Evolutionary conservation across 2,888 invertebrate species (phyloP).

Genomic region (Tolmerus cingulatus): DNA sequence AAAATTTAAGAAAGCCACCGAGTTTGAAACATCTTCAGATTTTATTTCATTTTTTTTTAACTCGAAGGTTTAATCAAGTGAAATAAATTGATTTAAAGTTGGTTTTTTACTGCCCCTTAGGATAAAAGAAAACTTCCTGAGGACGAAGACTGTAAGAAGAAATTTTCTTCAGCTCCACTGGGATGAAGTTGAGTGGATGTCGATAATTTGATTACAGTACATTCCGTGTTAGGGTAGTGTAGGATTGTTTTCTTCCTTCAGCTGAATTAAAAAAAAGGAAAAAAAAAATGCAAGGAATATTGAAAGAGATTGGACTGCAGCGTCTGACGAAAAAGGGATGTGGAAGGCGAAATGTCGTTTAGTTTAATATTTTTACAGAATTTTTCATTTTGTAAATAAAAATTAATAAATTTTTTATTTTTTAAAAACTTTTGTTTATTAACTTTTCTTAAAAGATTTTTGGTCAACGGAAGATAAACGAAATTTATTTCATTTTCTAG

Average conservation of each 20-base stretch:
- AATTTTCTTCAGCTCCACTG: not conserved
- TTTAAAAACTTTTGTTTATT: too few species aligned
- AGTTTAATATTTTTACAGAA: too few species aligned
- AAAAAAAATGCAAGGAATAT: not conserved
- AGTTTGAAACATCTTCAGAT: not conserved
- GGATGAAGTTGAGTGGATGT: not conserved
- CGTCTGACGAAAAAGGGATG: not conserved
- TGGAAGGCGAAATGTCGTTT: not conserved
- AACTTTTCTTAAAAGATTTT: too few species aligned
- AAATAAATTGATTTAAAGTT: not conserved
- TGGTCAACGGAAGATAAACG: too few species aligned
- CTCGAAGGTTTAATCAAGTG: not conserved
- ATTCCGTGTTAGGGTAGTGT: not conserved
- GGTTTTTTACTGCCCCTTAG: not conserved
- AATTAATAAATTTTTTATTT: too few species aligned
- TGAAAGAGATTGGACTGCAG: not conserved
- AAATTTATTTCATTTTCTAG: too few species aligned
- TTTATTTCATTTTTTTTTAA: not conserved
- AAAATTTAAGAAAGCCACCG: not conserved
- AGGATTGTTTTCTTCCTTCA: not conserved
- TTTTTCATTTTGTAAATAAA: not conserved
- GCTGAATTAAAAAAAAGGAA: not conserved
- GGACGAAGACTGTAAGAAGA: not conserved
- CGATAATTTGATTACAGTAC: not conserved
- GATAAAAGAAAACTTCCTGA: not conserved